Evolutionary conservation across 2,888 invertebrate genomes (phyloP).

Genomic region (Podotricha telesiphe): DNA sequence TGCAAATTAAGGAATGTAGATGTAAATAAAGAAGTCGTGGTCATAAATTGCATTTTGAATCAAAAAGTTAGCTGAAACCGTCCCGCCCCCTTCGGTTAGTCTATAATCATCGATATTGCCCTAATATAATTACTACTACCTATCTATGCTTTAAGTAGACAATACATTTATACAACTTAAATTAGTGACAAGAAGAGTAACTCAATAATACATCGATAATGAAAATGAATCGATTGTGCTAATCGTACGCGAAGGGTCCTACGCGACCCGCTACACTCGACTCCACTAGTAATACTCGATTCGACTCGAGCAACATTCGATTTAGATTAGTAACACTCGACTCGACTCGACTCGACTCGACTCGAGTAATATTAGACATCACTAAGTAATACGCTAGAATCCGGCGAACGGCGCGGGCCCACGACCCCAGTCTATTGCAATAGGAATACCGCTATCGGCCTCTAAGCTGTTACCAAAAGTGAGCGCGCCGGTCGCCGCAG

Average conservation of each 20-base stretch:
- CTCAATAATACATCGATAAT: conserved; percentile 69
- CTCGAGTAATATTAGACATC: conserved; percentile 2
- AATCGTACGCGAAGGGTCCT: conserved; percentile 68
- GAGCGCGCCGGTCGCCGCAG: conserved; percentile 26
- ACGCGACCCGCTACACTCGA: conserved; percentile 41
- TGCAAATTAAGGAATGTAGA: conserved; percentile 1
- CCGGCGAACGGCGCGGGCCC: conserved; percentile 10
- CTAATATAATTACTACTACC: conserved; percentile 79
- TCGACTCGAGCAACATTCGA: neutral
- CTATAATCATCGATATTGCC: conserved; percentile 71
- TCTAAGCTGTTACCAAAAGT: conserved; percentile 44
- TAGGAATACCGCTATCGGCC: conserved; percentile 31
- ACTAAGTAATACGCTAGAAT: conserved; percentile 23
- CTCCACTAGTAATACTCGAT: neutral
- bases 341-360: neutral
- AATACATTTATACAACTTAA: conserved; percentile 82
- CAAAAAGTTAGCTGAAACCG: conserved; percentile 33
- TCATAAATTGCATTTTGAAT: conserved; percentile 14
- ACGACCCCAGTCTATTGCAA: conserved; percentile 37
- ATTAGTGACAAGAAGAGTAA: conserved; percentile 83
- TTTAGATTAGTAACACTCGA: no score
- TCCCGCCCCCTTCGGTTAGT: conserved; percentile 52
- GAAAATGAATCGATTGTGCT: conserved; percentile 76
- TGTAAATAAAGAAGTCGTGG: neutral
- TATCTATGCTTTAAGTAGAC: conserved; percentile 80